Percentiles rank a stretch among this genome's conserved stretches.
phyloP scores from a whole-genome alignment of 2,888 invertebrate genomes.

The Phania funesta region DNA sequence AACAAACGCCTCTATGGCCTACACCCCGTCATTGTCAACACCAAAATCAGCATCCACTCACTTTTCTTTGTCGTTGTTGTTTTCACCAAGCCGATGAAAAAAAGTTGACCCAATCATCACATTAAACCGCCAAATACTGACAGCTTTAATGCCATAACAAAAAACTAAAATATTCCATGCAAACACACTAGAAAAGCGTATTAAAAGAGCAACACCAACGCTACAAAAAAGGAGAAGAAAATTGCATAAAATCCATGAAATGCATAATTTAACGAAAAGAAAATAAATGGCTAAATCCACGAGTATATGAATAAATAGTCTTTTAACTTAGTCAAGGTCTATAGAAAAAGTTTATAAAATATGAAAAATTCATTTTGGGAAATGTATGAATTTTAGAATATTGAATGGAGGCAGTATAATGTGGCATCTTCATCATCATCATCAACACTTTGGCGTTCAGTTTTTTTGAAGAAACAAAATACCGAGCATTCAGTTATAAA shows the following conservation, averaged over 20 bases:
- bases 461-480: neutral
- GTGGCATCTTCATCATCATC: constrained; percentile 26
- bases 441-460: neutral
- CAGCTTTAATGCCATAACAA: constrained; percentile 26
- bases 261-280: constrained; percentile 24
- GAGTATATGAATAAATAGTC: constrained; percentile 14
- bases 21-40: neutral
- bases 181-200: constrained; percentile 1
- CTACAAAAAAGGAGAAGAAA: neutral
- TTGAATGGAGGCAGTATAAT: constrained; percentile 30
- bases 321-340: constrained; percentile 22
- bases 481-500: constrained; percentile 35
- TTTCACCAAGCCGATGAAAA: constrained; percentile 31
- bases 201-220: neutral
- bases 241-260: constrained; percentile 1
- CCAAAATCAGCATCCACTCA: neutral
- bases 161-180: constrained; percentile 23
- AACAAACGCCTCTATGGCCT: too few relatives aligned
- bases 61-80: constrained; percentile 32
- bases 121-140: constrained; percentile 49
- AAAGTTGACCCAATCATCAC: constrained; percentile 57
- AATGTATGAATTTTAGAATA: constrained; percentile 33
- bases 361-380: constrained; percentile 42
- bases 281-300: constrained; percentile 44
- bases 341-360: neutral